Percentiles rank a stretch among this genome's conserved stretches.
Evolutionary conservation across 2,113 vertebrate genomes (phyloP).

Genomic region (Edolisoma coerulescens): DNA sequence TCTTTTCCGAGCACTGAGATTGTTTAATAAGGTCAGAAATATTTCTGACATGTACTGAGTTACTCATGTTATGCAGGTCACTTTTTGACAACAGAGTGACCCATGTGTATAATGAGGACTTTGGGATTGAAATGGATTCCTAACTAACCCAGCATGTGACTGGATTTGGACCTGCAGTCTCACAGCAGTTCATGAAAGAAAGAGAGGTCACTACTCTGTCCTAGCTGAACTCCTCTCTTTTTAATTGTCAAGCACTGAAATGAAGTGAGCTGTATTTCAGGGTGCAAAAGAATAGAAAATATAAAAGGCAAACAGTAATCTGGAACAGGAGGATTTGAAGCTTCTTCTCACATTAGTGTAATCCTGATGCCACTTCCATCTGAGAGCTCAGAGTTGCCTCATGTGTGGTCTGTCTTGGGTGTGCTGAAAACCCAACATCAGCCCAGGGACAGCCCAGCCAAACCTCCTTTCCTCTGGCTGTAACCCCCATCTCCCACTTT

Average conservation of each 20-base stretch:
- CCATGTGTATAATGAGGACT: slow-evolving; percentile 16
- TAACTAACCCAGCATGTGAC: slow-evolving; percentile 12
- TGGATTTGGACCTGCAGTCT: slow-evolving; percentile 1
- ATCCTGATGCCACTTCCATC: background rate
- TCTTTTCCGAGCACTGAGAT: background rate
- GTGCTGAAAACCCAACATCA: background rate
- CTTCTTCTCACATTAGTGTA: background rate
- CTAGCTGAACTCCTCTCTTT: slow-evolving; percentile 7
- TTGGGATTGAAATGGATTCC: slow-evolving; percentile 18
- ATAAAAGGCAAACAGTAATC: background rate
- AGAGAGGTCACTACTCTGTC: background rate
- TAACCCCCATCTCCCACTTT: background rate
- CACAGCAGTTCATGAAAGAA: background rate
- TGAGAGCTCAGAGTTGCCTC: background rate
- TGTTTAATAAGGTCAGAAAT: slow-evolving; percentile 59
- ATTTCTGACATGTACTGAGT: slow-evolving; percentile 45
- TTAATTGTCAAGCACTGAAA: slow-evolving; percentile 6
- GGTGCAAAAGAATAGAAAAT: background rate
- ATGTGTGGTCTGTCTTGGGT: slow-evolving; percentile 7
- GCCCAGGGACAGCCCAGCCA: background rate
- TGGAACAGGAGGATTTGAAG: background rate
- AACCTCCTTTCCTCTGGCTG: background rate
- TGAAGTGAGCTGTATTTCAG: background rate
- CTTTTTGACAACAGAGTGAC: slow-evolving; percentile 35
- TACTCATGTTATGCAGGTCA: slow-evolving; percentile 43